Evolutionary conservation across 2,113 vertebrate genomes (phyloP).

Genomic region (Gymnobelideus leadbeateri): DNA sequence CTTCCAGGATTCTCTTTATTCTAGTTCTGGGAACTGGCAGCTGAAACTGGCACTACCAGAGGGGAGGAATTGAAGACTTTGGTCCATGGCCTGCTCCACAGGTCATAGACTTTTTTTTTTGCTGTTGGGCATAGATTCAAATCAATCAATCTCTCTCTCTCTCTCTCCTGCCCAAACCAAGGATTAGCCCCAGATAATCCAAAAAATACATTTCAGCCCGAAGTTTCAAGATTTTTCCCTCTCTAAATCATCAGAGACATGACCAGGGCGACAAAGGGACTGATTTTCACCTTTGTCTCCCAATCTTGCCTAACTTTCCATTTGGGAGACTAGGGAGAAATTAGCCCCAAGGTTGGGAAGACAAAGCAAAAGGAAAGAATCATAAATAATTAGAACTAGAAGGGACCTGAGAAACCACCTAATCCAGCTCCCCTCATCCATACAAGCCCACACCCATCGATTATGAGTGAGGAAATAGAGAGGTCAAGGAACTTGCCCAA

Average conservation of each 20-base stretch:
- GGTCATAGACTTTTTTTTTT: not conserved
- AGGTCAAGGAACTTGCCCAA: not conserved
- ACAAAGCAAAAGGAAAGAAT: not conserved
- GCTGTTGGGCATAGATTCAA: not conserved
- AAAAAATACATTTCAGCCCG: not conserved
- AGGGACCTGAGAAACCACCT: not conserved
- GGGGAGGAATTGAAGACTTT: not conserved
- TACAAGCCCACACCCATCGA: not conserved
- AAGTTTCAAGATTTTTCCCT: not conserved
- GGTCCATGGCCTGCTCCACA: not conserved
- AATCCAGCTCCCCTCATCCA: not conserved
- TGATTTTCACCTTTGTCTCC: not conserved
- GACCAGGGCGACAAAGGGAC: not conserved
- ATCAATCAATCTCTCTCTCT: not conserved
- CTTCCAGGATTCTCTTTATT: not conserved
- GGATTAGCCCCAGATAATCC: not conserved
- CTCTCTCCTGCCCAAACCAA: not conserved
- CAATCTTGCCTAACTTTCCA: not conserved
- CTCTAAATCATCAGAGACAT: not conserved
- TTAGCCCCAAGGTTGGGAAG: not conserved
- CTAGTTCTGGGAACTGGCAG: not conserved
- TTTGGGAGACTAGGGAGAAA: not conserved
- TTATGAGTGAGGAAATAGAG: not conserved
- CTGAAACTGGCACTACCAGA: not conserved
- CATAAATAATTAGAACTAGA: not conserved